phyloP scores from a whole-genome alignment of 2,888 invertebrate species.

The Luperina testacea region DNA sequence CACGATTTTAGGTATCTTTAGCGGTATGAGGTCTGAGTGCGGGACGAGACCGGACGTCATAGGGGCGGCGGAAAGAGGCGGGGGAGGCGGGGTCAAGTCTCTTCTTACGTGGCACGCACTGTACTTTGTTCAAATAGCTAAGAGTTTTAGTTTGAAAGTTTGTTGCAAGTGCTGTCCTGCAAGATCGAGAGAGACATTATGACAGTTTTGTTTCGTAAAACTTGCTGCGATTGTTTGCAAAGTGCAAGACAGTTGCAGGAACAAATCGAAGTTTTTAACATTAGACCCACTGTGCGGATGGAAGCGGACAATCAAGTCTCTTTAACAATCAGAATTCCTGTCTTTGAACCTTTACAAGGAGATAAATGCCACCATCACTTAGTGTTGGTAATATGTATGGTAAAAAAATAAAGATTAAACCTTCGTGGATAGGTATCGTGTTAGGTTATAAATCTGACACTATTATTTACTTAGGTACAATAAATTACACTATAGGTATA shows the following conservation, averaged over 20 bases:
- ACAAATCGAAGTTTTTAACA: neutral
- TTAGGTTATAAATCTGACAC: neutral
- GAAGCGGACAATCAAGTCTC: too few relatives aligned
- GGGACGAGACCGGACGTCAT: too few relatives aligned
- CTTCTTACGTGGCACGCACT: too few relatives aligned
- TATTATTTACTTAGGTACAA: slow-evolving; percentile 45
- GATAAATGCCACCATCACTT: neutral
- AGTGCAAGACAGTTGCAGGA: neutral
- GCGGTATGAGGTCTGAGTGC: too few relatives aligned
- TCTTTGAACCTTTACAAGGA: neutral
- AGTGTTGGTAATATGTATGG: neutral
- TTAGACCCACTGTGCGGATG: neutral
- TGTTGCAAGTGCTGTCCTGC: neutral
- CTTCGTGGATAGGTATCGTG: neutral
- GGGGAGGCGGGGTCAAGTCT: too few relatives aligned
- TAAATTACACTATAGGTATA: slow-evolving; percentile 9
- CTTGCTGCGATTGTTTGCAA: neutral
- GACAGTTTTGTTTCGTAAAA: neutral
- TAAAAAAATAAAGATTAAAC: neutral
- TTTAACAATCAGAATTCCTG: neutral
- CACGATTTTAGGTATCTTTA: too few relatives aligned
- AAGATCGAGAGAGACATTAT: neutral
- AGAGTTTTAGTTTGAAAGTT: neutral
- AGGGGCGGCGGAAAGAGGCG: too few relatives aligned
- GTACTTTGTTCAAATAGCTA: neutral